A percentile compares a stretch with the other conserved stretches of the same genome.
These are phyloP conservation scores for Diplolepis rosae DNA, from an alignment of 2,888 invertebrate genomes.

Conservation along the genomic window DNA sequence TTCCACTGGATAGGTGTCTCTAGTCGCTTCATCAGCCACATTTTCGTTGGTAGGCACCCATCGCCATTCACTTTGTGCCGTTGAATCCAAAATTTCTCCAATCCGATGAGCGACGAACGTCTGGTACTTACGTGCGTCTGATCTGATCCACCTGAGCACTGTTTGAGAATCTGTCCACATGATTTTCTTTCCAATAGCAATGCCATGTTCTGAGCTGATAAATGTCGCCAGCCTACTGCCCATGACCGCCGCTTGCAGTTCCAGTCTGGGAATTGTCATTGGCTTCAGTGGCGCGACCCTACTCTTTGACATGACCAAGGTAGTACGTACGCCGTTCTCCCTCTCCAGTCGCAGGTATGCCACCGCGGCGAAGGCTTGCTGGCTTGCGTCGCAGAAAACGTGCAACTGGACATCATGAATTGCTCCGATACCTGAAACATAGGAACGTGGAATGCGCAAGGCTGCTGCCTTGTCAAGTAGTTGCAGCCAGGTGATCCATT, in stretches of 20 bases:
- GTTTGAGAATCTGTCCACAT: neutral
- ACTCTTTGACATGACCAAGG: neutral
- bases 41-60: neutral
- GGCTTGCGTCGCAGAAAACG: no score
- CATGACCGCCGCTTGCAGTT: neutral
- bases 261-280: neutral
- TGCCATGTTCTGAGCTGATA: neutral
- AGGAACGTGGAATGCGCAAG: neutral
- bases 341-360: neutral
- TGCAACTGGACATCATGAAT: no score
- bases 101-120: neutral
- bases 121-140: neutral
- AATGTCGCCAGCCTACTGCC: neutral
- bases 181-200: neutral
- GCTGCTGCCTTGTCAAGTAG: neutral
- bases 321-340: neutral
- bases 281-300: neutral
- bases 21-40: neutral
- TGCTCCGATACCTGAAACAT: no score
- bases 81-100: neutral
- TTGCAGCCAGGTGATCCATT: no score
- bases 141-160: neutral
- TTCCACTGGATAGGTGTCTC: neutral
- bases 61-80: neutral
- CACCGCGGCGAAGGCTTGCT: no score